A percentile compares a stretch with the other conserved stretches of the same genome.
phyloP scores from a whole-genome alignment of 2,113 vertebrate genomes.

The Semnornis frantzii region DNA sequence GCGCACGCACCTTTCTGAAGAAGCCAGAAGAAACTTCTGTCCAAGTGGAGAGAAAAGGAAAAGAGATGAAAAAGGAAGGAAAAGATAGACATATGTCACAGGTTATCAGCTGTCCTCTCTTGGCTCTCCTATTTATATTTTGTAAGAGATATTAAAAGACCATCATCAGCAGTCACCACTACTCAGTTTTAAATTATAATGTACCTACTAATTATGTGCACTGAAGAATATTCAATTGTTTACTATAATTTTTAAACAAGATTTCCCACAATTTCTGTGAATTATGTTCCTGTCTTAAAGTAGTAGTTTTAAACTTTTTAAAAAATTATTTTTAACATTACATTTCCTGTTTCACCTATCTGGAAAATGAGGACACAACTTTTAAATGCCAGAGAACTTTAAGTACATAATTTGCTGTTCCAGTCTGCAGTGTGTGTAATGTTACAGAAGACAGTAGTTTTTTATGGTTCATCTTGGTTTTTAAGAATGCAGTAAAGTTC shows the following conservation, averaged over 20 bases:
- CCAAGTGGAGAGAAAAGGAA: slow-evolving; percentile 35
- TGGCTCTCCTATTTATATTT: slow-evolving; percentile 70
- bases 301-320: slow-evolving; percentile 12
- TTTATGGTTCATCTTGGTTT: neutral
- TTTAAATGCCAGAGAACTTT: slow-evolving; percentile 50
- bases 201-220: slow-evolving; percentile 69
- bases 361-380: slow-evolving; percentile 10
- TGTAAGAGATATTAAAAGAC: slow-evolving; percentile 68
- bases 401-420: slow-evolving; percentile 6
- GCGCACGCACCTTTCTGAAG: slow-evolving; percentile 51
- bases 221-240: slow-evolving; percentile 73
- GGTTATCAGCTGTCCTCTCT: slow-evolving; percentile 49
- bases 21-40: slow-evolving; percentile 40
- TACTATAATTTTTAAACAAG: slow-evolving; percentile 55
- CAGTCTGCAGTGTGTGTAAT: slow-evolving; percentile 8
- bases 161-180: slow-evolving; percentile 50
- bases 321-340: slow-evolving; percentile 29
- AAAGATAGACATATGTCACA: neutral
- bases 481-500: neutral
- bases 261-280: slow-evolving; percentile 57
- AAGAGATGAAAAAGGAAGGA: neutral
- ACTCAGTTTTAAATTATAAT: slow-evolving; percentile 68
- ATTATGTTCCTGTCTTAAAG: neutral
- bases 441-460: slow-evolving; percentile 19
- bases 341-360: slow-evolving; percentile 29